Evolutionary conservation across 2,797 vertebrate species (phyloP), one percentile per base, ranked within the genome.

Genomic region (Pyrocephalus nanus): DNA sequence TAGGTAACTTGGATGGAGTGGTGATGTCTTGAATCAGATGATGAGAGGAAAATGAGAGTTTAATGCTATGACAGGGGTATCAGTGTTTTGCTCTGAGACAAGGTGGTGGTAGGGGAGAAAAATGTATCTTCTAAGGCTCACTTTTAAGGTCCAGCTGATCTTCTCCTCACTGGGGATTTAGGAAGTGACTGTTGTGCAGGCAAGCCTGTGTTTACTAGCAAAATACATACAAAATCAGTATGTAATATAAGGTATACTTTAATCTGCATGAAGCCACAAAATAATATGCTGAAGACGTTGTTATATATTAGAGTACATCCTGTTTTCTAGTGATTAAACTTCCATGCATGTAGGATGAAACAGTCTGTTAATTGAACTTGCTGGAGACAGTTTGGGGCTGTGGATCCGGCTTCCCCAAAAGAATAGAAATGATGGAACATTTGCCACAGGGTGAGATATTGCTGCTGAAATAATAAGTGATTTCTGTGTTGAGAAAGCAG

Each of bases 241-340:
- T 36, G 8, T 66, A 60, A 62, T 42, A 51, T n/a, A 79, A 64
- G 48, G 16, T 71, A 21, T 62, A 23, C 43, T 85, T 84, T 20
- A 80, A 55, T 72, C 40, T 55, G 25, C 43, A 65, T 6, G 15
- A 90, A 83, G 29, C 79, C 82, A 75, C 83, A 69, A 80, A 90
- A 82, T 84, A 86, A 61, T 32, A 87, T 54, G 27, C 77, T 76
- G 18, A 91, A 87, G 55, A 29, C 34, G n/a, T 15, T 42, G 29
- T 53, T 73, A 12, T 82, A 16, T 78, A 34, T 62, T 92, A 34
- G 78, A 71, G 38, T 54, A 54, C 67, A 70, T 94, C 81, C 81
- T 76, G 62, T 91, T 75, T 30, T 60, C 64, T 50, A 15, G 77
- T 94, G 83, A 88, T 91, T 93, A 86, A 95, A 86, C 70, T 70